Percentiles rank a stretch among this genome's conserved stretches.
Evolutionary conservation across 2,888 invertebrate genomes (phyloP).

Genomic region (Diaphora mendica): DNA sequence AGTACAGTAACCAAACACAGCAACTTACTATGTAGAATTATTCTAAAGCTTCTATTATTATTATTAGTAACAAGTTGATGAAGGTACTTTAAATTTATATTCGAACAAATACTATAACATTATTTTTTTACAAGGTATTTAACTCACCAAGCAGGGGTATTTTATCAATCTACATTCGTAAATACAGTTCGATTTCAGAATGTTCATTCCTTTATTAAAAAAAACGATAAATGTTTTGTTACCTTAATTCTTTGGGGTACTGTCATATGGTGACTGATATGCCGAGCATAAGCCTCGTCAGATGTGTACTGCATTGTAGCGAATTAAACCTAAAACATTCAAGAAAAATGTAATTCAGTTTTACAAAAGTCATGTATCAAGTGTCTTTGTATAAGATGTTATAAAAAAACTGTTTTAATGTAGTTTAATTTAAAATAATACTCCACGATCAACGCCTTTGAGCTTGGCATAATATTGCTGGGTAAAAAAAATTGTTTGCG

Average conservation of each 20-base stretch:
- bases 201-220: not conserved
- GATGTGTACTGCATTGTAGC: constrained; percentile 75
- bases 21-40: not conserved
- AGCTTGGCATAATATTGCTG: not conserved
- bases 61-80: too few species aligned
- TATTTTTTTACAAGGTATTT: not conserved
- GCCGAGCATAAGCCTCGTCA: constrained; percentile 81
- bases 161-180: not conserved
- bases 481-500: not conserved
- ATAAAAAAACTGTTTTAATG: not conserved
- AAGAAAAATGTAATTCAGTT: constrained; percentile 11
- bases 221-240: constrained; percentile 24
- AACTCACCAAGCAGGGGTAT: not conserved
- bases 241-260: constrained; percentile 84
- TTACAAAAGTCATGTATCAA: not conserved
- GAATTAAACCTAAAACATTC: constrained; percentile 34
- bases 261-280: constrained; percentile 84
- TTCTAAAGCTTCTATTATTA: not conserved
- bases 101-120: not conserved
- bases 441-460: not conserved
- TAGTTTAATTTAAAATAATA: not conserved
- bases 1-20: not conserved
- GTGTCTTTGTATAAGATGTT: not conserved
- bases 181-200: not conserved
- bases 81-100: not conserved